Conservation (phyloP, 2,113 vertebrate genomes). For the Hystrix cristata region DNA sequence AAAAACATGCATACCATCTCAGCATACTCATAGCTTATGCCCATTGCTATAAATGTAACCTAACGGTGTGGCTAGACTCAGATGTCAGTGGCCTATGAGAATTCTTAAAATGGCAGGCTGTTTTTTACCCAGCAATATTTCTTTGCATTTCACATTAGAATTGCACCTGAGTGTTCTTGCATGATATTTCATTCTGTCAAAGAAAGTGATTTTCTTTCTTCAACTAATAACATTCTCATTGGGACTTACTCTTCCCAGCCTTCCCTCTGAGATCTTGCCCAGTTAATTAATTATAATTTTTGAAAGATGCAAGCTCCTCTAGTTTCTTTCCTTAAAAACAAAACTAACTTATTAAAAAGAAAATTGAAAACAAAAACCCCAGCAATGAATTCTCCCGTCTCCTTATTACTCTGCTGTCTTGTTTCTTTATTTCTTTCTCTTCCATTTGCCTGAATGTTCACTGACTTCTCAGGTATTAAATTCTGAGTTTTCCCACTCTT, state of each 20-base stretch:
- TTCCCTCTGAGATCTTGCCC: neutral
- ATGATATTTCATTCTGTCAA: slow-evolving; percentile 17
- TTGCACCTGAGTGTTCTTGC: neutral
- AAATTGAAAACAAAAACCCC: neutral
- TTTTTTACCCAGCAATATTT: neutral
- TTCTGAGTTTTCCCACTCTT: neutral
- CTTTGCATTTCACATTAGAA: slow-evolving; percentile 41
- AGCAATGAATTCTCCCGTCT: neutral
- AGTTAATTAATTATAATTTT: neutral
- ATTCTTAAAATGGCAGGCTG: slow-evolving; percentile 7
- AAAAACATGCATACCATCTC: neutral
- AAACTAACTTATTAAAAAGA: slow-evolving; percentile 13
- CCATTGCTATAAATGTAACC: neutral
- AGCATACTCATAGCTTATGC: neutral
- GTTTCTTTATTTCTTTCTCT: neutral
- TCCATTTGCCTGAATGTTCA: neutral
- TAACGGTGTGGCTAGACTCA: neutral
- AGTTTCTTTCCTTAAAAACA: neutral
- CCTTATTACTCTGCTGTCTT: neutral
- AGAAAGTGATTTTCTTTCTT: neutral
- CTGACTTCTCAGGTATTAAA: neutral
- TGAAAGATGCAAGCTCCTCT: neutral
- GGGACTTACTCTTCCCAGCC: neutral
- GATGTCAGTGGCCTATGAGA: neutral
- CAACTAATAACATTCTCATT: slow-evolving; percentile 21